These are phyloP conservation scores for Ispidina lecontei DNA, from an alignment of 2,797 vertebrate species.

Conservation along the genomic window DNA sequence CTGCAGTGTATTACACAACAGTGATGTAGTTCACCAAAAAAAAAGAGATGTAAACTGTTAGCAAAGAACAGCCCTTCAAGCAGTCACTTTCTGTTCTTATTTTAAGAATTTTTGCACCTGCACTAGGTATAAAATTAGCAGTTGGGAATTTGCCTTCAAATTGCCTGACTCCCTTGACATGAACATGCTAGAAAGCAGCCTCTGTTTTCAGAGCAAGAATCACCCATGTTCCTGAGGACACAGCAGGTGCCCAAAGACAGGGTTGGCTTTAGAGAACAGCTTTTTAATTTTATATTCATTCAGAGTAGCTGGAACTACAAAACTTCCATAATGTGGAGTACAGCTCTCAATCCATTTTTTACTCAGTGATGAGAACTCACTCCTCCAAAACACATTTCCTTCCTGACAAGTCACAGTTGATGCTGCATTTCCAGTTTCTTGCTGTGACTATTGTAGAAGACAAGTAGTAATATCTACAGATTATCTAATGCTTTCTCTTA, in stretches of 20 bases:
- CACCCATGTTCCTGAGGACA: background rate
- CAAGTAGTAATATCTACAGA: background rate
- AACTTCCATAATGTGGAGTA: background rate
- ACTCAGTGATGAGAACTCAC: background rate
- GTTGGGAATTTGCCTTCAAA: background rate
- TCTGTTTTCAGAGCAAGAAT: conserved; percentile 29
- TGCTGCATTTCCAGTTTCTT: background rate
- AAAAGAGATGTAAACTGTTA: background rate
- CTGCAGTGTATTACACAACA: background rate
- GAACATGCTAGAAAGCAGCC: background rate
- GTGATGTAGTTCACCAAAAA: background rate
- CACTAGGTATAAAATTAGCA: background rate
- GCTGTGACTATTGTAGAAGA: background rate
- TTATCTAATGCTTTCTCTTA: background rate
- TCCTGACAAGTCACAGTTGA: background rate
- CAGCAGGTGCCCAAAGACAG: conserved; percentile 16
- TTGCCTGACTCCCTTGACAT: background rate
- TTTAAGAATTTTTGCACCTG: background rate
- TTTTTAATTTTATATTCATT: conserved; percentile 43
- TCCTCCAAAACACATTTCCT: background rate
- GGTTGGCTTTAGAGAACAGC: conserved; percentile 8
- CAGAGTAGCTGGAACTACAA: background rate
- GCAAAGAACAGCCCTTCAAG: background rate
- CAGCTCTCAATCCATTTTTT: background rate
- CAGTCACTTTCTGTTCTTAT: background rate